Evolutionary conservation across 53 echinoderm and acorn worm genomes (phyloP), one percentile per base, ranked within the genome.

Genomic region (Arbacia lixula): DNA sequence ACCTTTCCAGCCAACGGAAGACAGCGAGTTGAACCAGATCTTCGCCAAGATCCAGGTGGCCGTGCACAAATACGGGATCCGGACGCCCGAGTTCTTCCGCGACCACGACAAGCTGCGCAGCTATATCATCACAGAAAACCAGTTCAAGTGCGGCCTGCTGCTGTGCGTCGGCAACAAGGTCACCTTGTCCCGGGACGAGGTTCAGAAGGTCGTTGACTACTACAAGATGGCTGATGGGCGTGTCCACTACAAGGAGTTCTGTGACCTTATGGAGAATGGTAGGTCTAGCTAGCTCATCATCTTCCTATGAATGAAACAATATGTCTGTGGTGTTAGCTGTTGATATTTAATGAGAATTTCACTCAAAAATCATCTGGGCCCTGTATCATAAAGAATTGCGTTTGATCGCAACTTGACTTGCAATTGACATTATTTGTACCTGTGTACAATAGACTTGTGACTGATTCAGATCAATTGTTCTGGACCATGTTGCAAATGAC

Each of bases 211-310:
- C 8, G 92, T 90, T 0, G 91, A 98, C 40, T 88, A 79, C 71
- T 98, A 98, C 76, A 92, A 90, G 74, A 86, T 74, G 28, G 54
- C 84, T 6, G 98, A 98, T 39, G 91, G 94, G 26, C 69, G 98
- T 33, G 98, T 98, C 3, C 74, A 91, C 21, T 94, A 98, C 89
- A 94, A 92, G 86, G 89, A 88, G 19, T 98, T 98, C 87, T 98
- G 98, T 82, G 88, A 98, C 61, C 66, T 90, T 24, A 98, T 98
- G 98, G 98, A 98, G 86, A 98, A 98, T 89, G 98, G 98, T 98
- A 81, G 84, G 88, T n/a, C n/a, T n/a, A n/a, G n/a, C n/a, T n/a
- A n/a, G n/a, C n/a, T n/a, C n/a, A n/a, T n/a, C n/a, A n/a, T n/a
- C n/a, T n/a, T n/a, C n/a, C n/a, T n/a, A n/a, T n/a, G n/a, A n/a